phyloP scores from a whole-genome alignment of 2,888 invertebrate genomes.

The Eupeodes latifasciatus region DNA sequence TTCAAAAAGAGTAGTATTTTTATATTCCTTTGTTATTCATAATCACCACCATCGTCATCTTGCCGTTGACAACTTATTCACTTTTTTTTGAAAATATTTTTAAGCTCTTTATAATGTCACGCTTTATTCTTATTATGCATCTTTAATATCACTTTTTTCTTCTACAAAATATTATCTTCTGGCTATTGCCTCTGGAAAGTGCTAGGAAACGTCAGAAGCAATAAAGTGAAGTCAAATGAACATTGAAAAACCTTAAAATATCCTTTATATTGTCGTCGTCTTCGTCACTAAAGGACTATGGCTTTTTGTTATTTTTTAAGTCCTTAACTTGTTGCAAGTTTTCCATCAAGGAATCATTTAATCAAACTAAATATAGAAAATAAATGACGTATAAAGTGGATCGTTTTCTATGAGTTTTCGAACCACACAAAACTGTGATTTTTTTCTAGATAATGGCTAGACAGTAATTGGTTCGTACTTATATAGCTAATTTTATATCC shows the following conservation, averaged over 20 bases:
- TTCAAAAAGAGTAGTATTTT: background rate
- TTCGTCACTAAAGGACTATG: background rate
- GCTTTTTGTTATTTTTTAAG: background rate
- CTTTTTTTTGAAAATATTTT: background rate
- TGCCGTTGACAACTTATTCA: background rate
- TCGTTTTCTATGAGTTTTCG: background rate
- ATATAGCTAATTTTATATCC: background rate
- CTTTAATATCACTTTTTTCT: background rate
- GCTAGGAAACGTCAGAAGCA: background rate
- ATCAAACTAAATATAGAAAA: background rate
- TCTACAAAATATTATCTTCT: too few relatives aligned
- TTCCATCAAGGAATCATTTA: background rate
- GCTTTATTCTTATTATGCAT: background rate
- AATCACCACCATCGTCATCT: background rate
- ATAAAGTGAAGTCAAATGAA: background rate
- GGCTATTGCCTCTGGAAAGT: too few relatives aligned
- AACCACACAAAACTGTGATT: background rate
- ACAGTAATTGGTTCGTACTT: background rate
- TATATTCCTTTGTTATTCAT: slow-evolving; percentile 8
- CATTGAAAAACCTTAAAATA: background rate
- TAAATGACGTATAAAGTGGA: too few relatives aligned
- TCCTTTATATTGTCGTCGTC: background rate
- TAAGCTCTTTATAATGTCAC: background rate
- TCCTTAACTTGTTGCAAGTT: background rate
- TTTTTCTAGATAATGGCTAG: background rate